Percentiles rank a stretch among this genome's conserved stretches.
Conservation (phyloP, 1,140 invertebrate species). For the Triops cancriformis region DNA sequence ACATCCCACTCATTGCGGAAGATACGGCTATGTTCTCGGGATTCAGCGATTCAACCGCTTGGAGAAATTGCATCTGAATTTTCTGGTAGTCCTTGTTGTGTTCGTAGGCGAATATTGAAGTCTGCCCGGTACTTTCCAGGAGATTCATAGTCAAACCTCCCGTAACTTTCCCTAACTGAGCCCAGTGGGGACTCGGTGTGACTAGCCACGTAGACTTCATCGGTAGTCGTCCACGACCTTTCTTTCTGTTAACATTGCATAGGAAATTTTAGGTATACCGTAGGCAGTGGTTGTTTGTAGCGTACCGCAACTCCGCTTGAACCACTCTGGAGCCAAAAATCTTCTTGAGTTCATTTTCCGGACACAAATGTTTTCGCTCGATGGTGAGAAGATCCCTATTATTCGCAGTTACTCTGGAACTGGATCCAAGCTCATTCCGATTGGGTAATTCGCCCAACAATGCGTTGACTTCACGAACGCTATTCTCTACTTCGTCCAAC, state of each 20-base stretch:
- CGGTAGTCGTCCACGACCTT: slow-evolving; percentile 47
- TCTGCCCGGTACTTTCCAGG: slow-evolving; percentile 44
- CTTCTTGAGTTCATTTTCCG: slow-evolving; percentile 70
- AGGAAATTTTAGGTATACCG: background rate
- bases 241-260: slow-evolving; percentile 42
- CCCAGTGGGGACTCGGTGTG: slow-evolving; percentile 56
- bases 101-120: slow-evolving; percentile 66
- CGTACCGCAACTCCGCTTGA: slow-evolving; percentile 54
- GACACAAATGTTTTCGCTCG: slow-evolving; percentile 66
- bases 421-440: slow-evolving; percentile 32
- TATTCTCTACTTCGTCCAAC: slow-evolving; percentile 61
- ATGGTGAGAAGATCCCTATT: slow-evolving; percentile 49
- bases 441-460: slow-evolving; percentile 51
- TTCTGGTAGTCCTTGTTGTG: slow-evolving; percentile 68
- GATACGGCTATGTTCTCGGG: slow-evolving; percentile 68
- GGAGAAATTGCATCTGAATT: slow-evolving; percentile 61
- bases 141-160: slow-evolving; percentile 62
- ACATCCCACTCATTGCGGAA: slow-evolving; percentile 24
- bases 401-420: slow-evolving; percentile 25
- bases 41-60: slow-evolving; percentile 68
- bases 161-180: slow-evolving; percentile 50
- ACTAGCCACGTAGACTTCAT: slow-evolving; percentile 58
- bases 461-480: slow-evolving; percentile 61
- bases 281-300: background rate
- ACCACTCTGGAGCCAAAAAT: slow-evolving; percentile 76